Conservation (phyloP, 1,140 invertebrate species). For the Hylaeus volcanicus region DNA sequence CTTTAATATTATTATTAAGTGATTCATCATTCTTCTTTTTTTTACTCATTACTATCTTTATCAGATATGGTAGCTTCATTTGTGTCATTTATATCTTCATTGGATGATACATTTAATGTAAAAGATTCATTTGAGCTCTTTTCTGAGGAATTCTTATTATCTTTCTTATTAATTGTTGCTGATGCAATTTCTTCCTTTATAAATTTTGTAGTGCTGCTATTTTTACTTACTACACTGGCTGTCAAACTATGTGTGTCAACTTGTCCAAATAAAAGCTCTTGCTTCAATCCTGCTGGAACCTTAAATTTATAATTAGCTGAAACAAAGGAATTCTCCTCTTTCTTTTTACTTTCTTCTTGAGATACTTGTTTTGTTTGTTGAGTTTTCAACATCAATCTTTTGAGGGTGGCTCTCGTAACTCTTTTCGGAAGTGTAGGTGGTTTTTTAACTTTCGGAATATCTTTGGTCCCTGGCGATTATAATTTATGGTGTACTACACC, state of each 20-base stretch:
- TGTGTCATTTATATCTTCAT: conserved; percentile 2
- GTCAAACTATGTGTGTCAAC: conserved; percentile 10
- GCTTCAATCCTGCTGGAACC: conserved; percentile 53
- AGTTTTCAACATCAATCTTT: conserved; percentile 66
- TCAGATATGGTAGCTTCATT: neutral
- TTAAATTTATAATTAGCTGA: conserved; percentile 55
- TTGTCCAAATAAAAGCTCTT: conserved; percentile 62
- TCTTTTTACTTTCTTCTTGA: neutral
- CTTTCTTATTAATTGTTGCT: neutral
- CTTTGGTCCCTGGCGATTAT: conserved; percentile 66
- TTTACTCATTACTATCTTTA: neutral
- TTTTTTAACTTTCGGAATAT: neutral
- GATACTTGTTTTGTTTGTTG: neutral
- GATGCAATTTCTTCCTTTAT: neutral
- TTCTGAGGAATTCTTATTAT: neutral
- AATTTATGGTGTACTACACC: conserved; percentile 73
- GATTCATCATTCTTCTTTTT: neutral
- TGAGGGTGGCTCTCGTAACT: conserved; percentile 72
- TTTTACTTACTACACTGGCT: neutral
- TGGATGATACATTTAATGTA: neutral
- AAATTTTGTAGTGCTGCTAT: neutral
- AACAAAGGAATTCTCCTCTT: conserved; percentile 56
- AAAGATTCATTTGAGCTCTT: neutral
- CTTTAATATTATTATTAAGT: neutral
- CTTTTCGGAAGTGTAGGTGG: conserved; percentile 43